These are phyloP conservation scores for Brachylomia viminalis DNA, from an alignment of 2,888 invertebrate species.

Conservation along the genomic window DNA sequence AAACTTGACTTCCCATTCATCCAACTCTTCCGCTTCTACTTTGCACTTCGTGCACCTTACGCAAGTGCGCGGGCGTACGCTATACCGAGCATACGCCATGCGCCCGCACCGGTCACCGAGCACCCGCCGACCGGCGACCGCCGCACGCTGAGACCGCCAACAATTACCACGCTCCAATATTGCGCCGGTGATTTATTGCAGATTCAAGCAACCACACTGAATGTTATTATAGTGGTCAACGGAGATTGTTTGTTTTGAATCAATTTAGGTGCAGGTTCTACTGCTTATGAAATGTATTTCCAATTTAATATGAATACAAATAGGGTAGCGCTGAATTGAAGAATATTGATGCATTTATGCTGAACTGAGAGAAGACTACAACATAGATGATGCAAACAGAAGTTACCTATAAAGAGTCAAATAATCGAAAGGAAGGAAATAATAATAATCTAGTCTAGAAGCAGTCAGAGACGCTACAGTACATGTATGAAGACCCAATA, in stretches of 20 bases:
- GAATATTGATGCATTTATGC: too few relatives aligned
- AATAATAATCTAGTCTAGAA: too few relatives aligned
- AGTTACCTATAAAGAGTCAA: too few relatives aligned
- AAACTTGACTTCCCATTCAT: too few relatives aligned
- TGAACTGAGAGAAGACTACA: too few relatives aligned
- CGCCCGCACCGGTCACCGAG: conserved; percentile 54
- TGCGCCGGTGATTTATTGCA: conserved; percentile 55
- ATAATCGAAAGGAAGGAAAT: too few relatives aligned
- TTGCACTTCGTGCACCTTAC: conserved; percentile 54
- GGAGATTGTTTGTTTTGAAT: conserved; percentile 40
- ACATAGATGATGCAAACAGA: too few relatives aligned
- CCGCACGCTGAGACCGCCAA: conserved; percentile 18
- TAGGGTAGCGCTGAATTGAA: too few relatives aligned
- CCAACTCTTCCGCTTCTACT: conserved; percentile 21
- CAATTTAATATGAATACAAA: neutral
- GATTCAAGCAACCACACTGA: conserved; percentile 34
- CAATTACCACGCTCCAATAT: conserved; percentile 58
- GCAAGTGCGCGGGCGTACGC: conserved; percentile 66
- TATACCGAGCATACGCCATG: conserved; percentile 50
- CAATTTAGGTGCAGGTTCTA: conserved; percentile 33
- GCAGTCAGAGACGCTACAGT: too few relatives aligned
- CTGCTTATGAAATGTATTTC: conserved; percentile 29
- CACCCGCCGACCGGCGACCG: conserved; percentile 22
- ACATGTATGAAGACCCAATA: too few relatives aligned
- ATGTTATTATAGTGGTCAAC: conserved; percentile 34